Conservation (phyloP, 1,140 invertebrate genomes). For the Aphelenchoides avenae region DNA sequence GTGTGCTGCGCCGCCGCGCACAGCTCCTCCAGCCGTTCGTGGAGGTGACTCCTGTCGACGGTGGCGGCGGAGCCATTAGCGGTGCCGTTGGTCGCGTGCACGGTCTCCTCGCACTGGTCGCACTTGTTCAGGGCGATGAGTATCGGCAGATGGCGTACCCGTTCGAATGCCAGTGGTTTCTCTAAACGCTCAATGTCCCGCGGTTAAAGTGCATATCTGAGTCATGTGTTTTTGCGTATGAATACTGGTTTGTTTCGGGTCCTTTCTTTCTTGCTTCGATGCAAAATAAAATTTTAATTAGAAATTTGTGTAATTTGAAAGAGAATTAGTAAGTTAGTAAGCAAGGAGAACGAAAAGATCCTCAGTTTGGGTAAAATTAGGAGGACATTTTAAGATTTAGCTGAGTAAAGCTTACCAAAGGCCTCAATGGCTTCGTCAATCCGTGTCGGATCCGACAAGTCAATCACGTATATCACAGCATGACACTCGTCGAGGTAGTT, state of each 20-base stretch:
- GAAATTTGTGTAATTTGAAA: constrained; percentile 1
- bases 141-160: constrained; percentile 23
- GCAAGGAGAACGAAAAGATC: background rate
- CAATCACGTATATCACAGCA: constrained; percentile 95
- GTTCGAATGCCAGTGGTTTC: constrained; percentile 38
- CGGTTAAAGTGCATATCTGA: no score
- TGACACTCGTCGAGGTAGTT: constrained; percentile 99
- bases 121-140: constrained; percentile 35
- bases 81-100: background rate
- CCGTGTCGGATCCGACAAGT: constrained; percentile 87
- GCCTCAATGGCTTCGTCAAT: constrained; percentile 91
- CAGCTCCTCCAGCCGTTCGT: constrained; percentile 12
- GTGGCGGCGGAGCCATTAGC: background rate
- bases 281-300: constrained; percentile 12
- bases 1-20: constrained; percentile 10
- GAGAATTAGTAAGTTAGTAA: background rate
- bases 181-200: constrained; percentile 11
- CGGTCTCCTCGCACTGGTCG: constrained; percentile 1
- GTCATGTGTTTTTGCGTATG: no score
- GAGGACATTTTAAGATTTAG: constrained; percentile 2
- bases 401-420: constrained; percentile 73
- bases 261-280: no score
- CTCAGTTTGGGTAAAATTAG: constrained; percentile 9
- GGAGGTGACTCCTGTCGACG: background rate
- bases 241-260: no score